These are phyloP conservation scores for Phrynosoma blainvillii DNA, from an alignment of 2,113 vertebrate species.

Conservation along the genomic window DNA sequence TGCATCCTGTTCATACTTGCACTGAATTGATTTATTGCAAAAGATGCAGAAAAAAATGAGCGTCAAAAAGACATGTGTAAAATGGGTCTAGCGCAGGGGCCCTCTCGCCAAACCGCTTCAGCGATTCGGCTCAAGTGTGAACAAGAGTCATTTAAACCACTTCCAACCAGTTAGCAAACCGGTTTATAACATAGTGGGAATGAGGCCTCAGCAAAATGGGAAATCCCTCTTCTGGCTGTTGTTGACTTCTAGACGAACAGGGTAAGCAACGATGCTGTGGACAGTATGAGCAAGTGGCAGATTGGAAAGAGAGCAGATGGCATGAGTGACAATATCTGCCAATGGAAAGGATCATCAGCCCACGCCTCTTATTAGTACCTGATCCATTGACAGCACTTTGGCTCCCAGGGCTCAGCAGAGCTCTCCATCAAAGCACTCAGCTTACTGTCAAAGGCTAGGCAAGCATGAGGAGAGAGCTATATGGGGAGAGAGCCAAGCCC, in stretches of 20 bases:
- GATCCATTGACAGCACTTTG: slow-evolving; percentile 21
- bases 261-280: background rate
- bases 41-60: too few species aligned
- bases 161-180: too few species aligned
- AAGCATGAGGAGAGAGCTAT: background rate
- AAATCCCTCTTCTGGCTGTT: background rate
- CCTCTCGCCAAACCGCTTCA: too few species aligned
- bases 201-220: background rate
- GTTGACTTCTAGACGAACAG: background rate
- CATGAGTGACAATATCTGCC: slow-evolving; percentile 10
- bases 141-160: too few species aligned
- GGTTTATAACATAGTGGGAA: too few species aligned
- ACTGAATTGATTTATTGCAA: too few species aligned
- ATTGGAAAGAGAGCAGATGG: slow-evolving; percentile 27
- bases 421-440: slow-evolving; percentile 24
- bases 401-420: background rate
- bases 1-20: too few species aligned
- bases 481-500: too few species aligned
- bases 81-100: too few species aligned
- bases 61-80: too few species aligned
- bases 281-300: slow-evolving; percentile 1
- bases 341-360: slow-evolving; percentile 35
- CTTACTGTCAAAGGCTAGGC: background rate
- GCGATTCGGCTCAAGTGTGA: too few species aligned
- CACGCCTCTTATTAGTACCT: slow-evolving; percentile 10